These are phyloP conservation scores for Sceloporus tristichus DNA, from an alignment of 2,113 vertebrate species.

Conservation along the genomic window DNA sequence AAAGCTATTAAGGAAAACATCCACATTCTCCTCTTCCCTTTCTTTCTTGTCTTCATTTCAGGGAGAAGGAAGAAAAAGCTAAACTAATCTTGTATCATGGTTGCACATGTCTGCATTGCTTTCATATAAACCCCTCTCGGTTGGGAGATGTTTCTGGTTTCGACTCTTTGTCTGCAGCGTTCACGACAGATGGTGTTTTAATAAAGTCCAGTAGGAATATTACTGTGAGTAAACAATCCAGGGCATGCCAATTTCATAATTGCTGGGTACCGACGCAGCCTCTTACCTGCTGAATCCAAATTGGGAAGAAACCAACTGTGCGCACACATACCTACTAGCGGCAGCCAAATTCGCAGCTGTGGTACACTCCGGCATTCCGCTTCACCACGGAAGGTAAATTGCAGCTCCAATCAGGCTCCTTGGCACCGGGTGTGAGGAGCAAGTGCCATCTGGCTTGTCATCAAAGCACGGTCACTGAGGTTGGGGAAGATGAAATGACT, in stretches of 20 bases:
- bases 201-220: conserved; percentile 99
- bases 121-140: conserved; percentile 9
- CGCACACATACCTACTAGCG: conserved; percentile 82
- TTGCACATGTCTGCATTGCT: conserved; percentile 23
- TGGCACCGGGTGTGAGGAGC: conserved; percentile 74
- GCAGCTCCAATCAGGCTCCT: conserved; percentile 80
- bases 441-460: conserved; percentile 84
- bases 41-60: conserved; percentile 42
- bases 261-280: conserved; percentile 98
- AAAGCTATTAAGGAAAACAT: conserved; percentile 21
- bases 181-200: conserved; percentile 99
- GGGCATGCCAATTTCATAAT: conserved; percentile 98
- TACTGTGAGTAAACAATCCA: conserved; percentile 98
- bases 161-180: conserved; percentile 88
- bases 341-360: conserved; percentile 95
- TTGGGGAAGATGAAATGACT: conserved; percentile 80
- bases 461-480: conserved; percentile 81
- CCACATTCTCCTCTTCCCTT: neutral
- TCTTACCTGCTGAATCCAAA: conserved; percentile 92
- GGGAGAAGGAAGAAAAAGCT: conserved; percentile 45
- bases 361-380: conserved; percentile 74
- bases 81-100: conserved; percentile 26
- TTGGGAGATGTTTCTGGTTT: conserved; percentile 71
- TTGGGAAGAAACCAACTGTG: conserved; percentile 83
- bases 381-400: conserved; percentile 86